Evolutionary conservation across 2,113 vertebrate species (phyloP).

Genomic region (Globicephala melas): DNA sequence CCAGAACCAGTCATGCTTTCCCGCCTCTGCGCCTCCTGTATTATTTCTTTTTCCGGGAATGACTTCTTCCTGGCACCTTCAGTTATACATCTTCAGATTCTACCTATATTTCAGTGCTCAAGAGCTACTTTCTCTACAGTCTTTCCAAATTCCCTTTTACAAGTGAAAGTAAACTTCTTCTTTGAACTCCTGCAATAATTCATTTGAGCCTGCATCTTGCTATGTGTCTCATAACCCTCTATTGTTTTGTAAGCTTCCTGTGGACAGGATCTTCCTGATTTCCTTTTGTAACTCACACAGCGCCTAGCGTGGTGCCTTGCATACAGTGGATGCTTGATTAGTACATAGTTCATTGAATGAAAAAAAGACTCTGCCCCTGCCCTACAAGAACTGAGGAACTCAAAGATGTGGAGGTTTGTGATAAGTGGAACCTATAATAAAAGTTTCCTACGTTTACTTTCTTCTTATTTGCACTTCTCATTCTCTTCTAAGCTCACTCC

Average conservation of each 20-base stretch:
- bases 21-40: slow-evolving; percentile 32
- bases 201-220: background rate
- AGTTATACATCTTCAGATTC: slow-evolving; percentile 31
- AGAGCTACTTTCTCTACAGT: background rate
- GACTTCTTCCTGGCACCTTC: background rate
- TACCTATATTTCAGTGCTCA: background rate
- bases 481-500: background rate
- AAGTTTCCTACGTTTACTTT: background rate
- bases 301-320: background rate
- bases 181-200: background rate
- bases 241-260: background rate
- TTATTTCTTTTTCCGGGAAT: background rate
- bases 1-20: slow-evolving; percentile 38
- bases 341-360: background rate
- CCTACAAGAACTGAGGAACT: background rate
- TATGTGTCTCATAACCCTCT: background rate
- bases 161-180: slow-evolving; percentile 21
- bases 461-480: background rate
- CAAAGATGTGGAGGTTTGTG: background rate
- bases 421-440: background rate
- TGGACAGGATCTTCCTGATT: slow-evolving; percentile 3
- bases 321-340: background rate
- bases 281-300: background rate
- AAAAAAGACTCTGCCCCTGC: background rate
- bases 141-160: background rate